A percentile compares a stretch with the other conserved stretches of the same genome.
These are phyloP conservation scores for Delichon dasypus DNA, from an alignment of 2,797 vertebrate genomes.

Conservation along the genomic window DNA sequence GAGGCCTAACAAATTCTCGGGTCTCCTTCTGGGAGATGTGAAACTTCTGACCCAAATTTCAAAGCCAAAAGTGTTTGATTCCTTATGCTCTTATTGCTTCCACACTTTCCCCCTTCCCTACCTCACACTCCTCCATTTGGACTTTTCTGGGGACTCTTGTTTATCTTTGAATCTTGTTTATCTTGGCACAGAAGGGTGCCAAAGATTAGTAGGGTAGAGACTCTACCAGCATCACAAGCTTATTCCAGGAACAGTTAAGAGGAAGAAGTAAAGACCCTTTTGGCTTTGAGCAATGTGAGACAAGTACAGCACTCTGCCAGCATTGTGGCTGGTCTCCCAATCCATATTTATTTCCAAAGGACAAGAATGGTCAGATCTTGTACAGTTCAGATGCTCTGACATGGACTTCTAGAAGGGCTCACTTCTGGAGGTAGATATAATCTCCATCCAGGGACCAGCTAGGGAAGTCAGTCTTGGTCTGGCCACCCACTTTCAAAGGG, in stretches of 20 bases:
- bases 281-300: background rate
- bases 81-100: rapidly evolving
- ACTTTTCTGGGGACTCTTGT: background rate
- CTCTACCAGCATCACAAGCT: background rate
- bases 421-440: background rate
- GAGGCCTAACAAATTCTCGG: background rate
- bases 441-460: background rate
- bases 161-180: background rate
- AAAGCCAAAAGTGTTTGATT: background rate
- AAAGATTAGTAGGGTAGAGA: background rate
- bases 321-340: background rate
- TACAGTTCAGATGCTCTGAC: background rate
- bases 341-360: background rate
- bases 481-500: background rate
- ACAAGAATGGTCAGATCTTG: background rate
- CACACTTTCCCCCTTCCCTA: background rate
- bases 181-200: background rate
- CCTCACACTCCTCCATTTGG: background rate
- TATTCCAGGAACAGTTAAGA: background rate
- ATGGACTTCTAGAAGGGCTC: background rate
- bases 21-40: background rate
- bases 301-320: background rate
- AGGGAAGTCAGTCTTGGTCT: background rate
- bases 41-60: background rate
- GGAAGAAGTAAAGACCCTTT: background rate